phyloP scores from a whole-genome alignment of 2,797 vertebrate species.

The Brachyalestes nurse region DNA sequence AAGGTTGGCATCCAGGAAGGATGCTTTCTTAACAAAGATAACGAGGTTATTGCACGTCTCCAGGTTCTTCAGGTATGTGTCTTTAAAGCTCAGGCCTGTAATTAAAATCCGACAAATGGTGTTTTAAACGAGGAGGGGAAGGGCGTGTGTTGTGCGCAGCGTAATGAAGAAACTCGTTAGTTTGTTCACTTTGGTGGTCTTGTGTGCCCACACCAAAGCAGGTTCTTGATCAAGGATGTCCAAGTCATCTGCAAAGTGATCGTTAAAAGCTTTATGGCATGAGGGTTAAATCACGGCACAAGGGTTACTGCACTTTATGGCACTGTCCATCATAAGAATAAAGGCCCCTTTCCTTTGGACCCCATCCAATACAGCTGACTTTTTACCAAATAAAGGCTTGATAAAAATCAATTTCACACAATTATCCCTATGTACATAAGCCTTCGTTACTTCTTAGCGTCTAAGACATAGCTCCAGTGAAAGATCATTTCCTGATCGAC shows the following conservation, averaged over 20 bases:
- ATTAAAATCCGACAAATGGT: constrained; percentile 34
- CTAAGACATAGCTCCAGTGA: background rate
- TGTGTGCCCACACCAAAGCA: background rate
- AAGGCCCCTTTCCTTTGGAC: no score
- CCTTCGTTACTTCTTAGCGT: no score
- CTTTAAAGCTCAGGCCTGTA: constrained; percentile 38
- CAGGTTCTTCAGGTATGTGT: constrained; percentile 23
- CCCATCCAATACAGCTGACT: background rate
- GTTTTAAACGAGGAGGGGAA: constrained; percentile 28
- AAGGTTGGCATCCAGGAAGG: constrained; percentile 12
- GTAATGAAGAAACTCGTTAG: constrained; percentile 34
- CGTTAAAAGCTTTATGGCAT: background rate
- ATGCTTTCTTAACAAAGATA: constrained; percentile 34
- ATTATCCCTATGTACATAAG: background rate
- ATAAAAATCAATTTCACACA: background rate
- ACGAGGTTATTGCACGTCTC: constrained; percentile 27
- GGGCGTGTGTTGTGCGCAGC: background rate
- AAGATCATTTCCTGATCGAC: background rate
- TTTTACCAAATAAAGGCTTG: background rate
- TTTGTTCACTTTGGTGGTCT: background rate
- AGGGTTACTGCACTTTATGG: no score
- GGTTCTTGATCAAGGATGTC: constrained; percentile 8
- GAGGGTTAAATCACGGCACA: background rate
- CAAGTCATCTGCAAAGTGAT: background rate
- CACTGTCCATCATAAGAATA: no score